phyloP scores from a whole-genome alignment of 2,797 vertebrate species.

The Lemur catta region DNA sequence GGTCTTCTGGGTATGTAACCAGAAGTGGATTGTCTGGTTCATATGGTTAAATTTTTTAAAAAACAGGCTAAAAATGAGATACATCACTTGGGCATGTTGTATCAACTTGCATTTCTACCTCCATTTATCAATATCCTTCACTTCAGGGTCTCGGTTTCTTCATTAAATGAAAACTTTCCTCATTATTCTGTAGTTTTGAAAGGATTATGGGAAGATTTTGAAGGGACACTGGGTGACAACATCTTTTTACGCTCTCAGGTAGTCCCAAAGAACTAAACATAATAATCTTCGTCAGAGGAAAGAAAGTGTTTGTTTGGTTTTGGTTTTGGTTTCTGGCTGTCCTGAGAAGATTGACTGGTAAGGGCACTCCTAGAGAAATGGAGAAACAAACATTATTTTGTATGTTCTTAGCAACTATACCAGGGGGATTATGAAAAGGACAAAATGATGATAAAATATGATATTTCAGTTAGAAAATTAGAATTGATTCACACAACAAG shows the following conservation, averaged over 20 bases:
- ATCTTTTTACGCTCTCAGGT: not conserved
- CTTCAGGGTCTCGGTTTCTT: not conserved
- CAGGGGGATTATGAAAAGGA: not conserved
- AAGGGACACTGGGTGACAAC: not conserved
- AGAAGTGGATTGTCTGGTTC: not conserved
- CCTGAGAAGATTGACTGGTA: not conserved
- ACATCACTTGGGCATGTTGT: not conserved
- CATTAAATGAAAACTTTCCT: not conserved
- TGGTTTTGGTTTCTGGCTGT: not conserved
- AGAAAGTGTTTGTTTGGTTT: not conserved
- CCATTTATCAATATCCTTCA: not conserved
- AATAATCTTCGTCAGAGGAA: not conserved
- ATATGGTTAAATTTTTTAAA: conserved; percentile 24
- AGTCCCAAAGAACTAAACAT: not conserved
- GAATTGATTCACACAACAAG: not conserved
- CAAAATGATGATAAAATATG: not conserved
- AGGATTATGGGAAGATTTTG: not conserved
- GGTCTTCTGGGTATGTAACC: not conserved
- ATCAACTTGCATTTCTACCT: not conserved
- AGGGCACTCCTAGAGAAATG: not conserved
- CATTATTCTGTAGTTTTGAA: not conserved
- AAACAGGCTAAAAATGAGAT: conserved; percentile 4
- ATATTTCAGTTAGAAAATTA: not conserved
- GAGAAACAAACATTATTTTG: not conserved
- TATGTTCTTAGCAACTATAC: not conserved